Percentiles rank a stretch among this genome's conserved stretches.
phyloP scores from a whole-genome alignment of 37 sponge, comb jelly and placozoan genomes.

The Chondrilla cf. caribensis region DNA sequence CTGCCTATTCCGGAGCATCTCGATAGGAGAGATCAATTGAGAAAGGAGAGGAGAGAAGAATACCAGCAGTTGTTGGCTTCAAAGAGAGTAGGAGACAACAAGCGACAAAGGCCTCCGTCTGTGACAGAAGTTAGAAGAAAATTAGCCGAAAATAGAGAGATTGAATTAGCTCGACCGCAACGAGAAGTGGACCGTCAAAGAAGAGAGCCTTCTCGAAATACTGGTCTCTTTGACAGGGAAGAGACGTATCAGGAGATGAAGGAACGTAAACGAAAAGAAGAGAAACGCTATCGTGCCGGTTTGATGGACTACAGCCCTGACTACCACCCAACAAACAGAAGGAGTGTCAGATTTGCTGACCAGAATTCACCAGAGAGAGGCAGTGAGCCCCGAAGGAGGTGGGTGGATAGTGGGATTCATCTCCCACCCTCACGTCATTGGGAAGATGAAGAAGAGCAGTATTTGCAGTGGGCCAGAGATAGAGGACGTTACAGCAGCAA shows the following conservation, averaged over 20 bases:
- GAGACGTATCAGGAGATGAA: constrained; percentile 11
- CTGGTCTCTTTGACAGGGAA: background rate
- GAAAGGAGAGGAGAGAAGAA: constrained; percentile 4
- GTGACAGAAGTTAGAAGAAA: constrained; percentile 2
- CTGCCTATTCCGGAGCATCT: background rate
- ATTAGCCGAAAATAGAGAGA: constrained; percentile 6
- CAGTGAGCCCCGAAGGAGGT: background rate
- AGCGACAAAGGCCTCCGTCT: background rate
- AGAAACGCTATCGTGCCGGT: constrained; percentile 1
- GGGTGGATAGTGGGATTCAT: background rate
- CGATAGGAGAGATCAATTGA: background rate
- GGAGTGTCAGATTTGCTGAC: background rate
- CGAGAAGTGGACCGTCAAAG: background rate
- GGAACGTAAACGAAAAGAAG: background rate
- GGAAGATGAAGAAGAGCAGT: constrained; percentile 57
- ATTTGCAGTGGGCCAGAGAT: constrained; percentile 40
- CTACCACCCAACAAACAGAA: too few species aligned
- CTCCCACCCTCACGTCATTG: constrained; percentile 1
- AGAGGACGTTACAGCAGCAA: background rate
- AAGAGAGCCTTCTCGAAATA: background rate
- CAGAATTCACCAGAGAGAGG: background rate
- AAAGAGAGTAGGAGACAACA: background rate
- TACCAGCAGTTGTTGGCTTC: background rate
- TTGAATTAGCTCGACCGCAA: background rate
- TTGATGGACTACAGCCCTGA: constrained; percentile 8